These are phyloP conservation scores for Botia kubotai DNA, from an alignment of 2,797 vertebrate species.

Conservation along the genomic window DNA sequence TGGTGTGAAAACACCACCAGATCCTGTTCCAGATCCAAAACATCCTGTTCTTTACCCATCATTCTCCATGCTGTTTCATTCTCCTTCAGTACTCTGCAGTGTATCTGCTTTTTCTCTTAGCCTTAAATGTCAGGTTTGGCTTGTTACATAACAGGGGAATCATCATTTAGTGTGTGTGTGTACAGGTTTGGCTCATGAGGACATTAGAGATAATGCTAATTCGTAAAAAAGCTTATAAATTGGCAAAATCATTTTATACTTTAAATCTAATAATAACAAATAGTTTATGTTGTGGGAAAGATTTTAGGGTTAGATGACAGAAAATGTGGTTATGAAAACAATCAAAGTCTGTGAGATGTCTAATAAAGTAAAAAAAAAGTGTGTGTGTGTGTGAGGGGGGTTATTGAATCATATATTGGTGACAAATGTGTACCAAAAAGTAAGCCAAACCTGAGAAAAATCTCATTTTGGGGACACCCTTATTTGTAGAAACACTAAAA, in stretches of 20 bases:
- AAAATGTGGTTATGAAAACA: not conserved
- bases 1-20: not conserved
- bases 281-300: not conserved
- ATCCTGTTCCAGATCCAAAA: conserved; percentile 24
- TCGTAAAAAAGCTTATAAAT: not conserved
- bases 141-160: conserved; percentile 25
- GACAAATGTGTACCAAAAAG: too few species aligned
- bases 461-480: too few species aligned
- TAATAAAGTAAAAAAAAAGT: too few species aligned
- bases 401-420: too few species aligned
- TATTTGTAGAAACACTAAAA: too few species aligned
- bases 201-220: too few species aligned
- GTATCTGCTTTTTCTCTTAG: not conserved
- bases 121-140: not conserved
- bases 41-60: not conserved
- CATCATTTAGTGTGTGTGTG: not conserved
- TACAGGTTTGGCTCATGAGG: not conserved
- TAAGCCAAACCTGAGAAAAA: too few species aligned
- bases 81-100: not conserved
- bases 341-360: not conserved
- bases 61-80: not conserved
- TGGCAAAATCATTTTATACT: not conserved
- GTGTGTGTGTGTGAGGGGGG: too few species aligned
- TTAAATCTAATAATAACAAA: not conserved
- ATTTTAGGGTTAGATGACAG: too few species aligned